These are phyloP conservation scores for Zaprionus nigranus DNA, from an alignment of 1,140 invertebrate genomes.

Conservation along the genomic window DNA sequence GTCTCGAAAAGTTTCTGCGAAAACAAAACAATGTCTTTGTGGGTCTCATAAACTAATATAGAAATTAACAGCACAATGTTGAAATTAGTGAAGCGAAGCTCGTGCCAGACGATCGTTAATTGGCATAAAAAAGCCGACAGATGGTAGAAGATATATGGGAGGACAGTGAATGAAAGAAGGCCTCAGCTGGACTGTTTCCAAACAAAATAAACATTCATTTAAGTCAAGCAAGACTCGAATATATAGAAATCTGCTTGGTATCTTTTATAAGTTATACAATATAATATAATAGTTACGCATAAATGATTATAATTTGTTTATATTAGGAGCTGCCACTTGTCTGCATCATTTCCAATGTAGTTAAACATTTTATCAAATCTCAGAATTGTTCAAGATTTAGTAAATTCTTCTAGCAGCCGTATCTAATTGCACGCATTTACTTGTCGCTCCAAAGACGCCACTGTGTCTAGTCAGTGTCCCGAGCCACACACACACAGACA, in stretches of 20 bases:
- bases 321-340: no score
- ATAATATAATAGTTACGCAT: no score
- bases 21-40: conserved; percentile 14
- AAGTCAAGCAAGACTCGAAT: no score
- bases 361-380: neutral
- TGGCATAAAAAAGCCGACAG: conserved; percentile 32
- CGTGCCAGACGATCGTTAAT: conserved; percentile 24
- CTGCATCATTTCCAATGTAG: no score
- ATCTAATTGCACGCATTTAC: neutral
- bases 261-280: no score
- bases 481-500: neutral
- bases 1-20: neutral
- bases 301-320: no score
- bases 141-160: neutral
- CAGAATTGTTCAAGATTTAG: neutral
- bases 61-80: conserved; percentile 28
- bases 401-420: neutral
- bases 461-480: conserved; percentile 17
- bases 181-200: no score
- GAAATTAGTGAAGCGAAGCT: conserved; percentile 24
- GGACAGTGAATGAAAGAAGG: neutral
- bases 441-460: neutral
- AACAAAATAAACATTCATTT: no score
- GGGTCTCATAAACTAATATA: conserved; percentile 7
- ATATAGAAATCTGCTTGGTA: no score